Base-by-base conservation (phyloP, 1,140 invertebrate genomes). In the Drosophila ironensis region DNA sequence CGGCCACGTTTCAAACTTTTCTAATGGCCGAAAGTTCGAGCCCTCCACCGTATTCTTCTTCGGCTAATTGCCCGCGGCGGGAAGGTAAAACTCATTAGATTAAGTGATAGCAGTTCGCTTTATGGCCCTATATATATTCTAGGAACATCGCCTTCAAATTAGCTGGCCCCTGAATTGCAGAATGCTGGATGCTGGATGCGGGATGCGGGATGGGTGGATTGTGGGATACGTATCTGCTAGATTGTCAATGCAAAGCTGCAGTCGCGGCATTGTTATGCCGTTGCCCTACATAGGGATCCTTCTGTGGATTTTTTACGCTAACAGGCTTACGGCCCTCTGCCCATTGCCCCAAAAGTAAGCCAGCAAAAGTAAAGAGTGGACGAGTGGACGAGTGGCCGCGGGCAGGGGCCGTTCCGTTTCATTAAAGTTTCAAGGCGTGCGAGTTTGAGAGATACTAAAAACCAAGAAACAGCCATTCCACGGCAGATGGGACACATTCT, bases 391-490 rank as follows among this genome's bases (percentile, higher is more conserved):
- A n/a, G n/a, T n/a, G n/a, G n/a, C n/a, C n/a, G n/a, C n/a, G n/a
- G n/a, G n/a, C n/a, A n/a, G n/a, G n/a, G n/a, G n/a, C n/a, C n/a
- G 41, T 72, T 74, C 50, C 61, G 82, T 82, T 80, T 80, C 59
- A 76, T 76, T 82, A 72, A 76, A 61, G 59, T 72, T 80, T 57
- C 35, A 76, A 42, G 35, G 28, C 57, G 42, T 35, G 46, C 72
- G 51, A 46, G 72, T 71, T 57, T 72, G 50, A 52, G 57, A 60
- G 45, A 75, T 75, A 60, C 68, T 59, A 48, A 66, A 78, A 67
- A 45, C 42, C 22, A 40, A 60, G 50, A 45, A 50, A 63, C 48
- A 22, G 38, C 46, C 64, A 53, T 33, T 14, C 33, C 9, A 45
- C 24, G 33, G 28, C 42, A 20, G 7, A 56, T 12, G 52, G 51